Percentiles rank a stretch among this genome's conserved stretches.
These are phyloP conservation scores for Pseudomyrmex sp. DNA, from an alignment of 1,140 invertebrate genomes.

Conservation along the genomic window DNA sequence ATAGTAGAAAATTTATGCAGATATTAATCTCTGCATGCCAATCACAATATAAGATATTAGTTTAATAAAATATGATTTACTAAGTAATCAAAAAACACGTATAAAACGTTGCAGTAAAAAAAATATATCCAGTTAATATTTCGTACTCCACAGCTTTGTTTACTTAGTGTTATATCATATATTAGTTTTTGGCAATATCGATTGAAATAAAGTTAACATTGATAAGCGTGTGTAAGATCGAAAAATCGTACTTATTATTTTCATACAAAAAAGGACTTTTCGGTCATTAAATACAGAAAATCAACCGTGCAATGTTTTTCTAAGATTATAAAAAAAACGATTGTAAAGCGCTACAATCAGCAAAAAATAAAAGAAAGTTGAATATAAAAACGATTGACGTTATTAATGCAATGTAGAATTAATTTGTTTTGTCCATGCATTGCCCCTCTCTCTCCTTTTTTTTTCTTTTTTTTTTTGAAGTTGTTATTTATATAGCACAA, in stretches of 20 bases:
- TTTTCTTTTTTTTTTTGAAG: neutral
- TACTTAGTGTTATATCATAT: neutral
- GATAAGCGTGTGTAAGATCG: neutral
- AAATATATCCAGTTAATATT: slow-evolving; percentile 25
- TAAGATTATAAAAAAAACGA: slow-evolving; percentile 13
- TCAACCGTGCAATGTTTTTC: neutral
- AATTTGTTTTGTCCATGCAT: slow-evolving; percentile 11
- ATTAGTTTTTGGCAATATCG: slow-evolving; percentile 6
- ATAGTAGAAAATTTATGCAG: neutral
- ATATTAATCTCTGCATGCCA: neutral
- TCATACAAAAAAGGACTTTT: slow-evolving; percentile 2
- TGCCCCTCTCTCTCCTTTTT: too few relatives aligned
- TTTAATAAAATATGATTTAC: neutral
- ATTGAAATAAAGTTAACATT: slow-evolving; percentile 28
- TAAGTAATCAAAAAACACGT: slow-evolving; percentile 30
- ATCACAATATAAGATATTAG: neutral
- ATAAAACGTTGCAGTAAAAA: slow-evolving; percentile 38
- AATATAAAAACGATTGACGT: neutral
- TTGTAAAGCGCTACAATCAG: slow-evolving; percentile 18
- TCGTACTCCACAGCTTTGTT: slow-evolving; percentile 17
- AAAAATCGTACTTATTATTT: slow-evolving; percentile 19
- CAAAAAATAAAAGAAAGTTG: neutral
- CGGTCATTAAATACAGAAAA: neutral
- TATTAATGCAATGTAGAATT: slow-evolving; percentile 22
- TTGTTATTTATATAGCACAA: slow-evolving; percentile 19